Evolutionary conservation across 2,888 invertebrate species (phyloP).

Genomic region (Philonicus albiceps): DNA sequence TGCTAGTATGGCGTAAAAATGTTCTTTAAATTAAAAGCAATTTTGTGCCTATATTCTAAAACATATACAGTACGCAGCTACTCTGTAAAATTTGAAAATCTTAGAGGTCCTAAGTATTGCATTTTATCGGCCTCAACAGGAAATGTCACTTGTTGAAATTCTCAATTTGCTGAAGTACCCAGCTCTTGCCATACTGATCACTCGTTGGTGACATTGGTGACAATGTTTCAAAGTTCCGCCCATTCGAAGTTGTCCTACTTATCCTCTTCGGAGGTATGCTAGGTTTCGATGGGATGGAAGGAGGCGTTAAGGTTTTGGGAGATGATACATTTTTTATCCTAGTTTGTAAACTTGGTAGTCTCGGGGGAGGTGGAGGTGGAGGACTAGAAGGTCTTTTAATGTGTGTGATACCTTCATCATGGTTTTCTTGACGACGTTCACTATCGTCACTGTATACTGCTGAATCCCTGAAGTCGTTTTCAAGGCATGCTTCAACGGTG

Average conservation of each 20-base stretch:
- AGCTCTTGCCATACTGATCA: conserved; percentile 53
- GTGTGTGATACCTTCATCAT: conserved; percentile 47
- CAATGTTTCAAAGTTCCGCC: not conserved
- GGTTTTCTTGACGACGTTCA: conserved; percentile 56
- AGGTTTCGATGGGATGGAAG: conserved; percentile 48
- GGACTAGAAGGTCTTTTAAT: conserved; percentile 47
- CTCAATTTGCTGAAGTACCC: conserved; percentile 63
- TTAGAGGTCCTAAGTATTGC: conserved; percentile 13
- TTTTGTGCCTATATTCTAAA: not conserved
- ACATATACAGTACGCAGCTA: not conserved
- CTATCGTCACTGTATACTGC: conserved; percentile 80
- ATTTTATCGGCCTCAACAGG: not conserved
- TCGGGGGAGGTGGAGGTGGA: conserved; percentile 51
- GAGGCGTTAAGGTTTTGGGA: not conserved
- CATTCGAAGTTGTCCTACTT: not conserved
- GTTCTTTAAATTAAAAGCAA: conserved; percentile 7
- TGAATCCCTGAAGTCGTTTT: conserved; percentile 79
- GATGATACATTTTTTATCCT: not conserved
- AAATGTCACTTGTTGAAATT: conserved; percentile 59
- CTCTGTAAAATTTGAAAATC: not conserved
- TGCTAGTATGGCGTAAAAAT: conserved; percentile 5
- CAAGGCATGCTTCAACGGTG: conserved; percentile 73
- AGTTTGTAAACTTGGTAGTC: conserved; percentile 41
- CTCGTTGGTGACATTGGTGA: not conserved
- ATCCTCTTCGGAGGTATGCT: conserved; percentile 22